Base-by-base conservation (phyloP, 1,140 invertebrate genomes). In the Geopemphigus sp. region DNA sequence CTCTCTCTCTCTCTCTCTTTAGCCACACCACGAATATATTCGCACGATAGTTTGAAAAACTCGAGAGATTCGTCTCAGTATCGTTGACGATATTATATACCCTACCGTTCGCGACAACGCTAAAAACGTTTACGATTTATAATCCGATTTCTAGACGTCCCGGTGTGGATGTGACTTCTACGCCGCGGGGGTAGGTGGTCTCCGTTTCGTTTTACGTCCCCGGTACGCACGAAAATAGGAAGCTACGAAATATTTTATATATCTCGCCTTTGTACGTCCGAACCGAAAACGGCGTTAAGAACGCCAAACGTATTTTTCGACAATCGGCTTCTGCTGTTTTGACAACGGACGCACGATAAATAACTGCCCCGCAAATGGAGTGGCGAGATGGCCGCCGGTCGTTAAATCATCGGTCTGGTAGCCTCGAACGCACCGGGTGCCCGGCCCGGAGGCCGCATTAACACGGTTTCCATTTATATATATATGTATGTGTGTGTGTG, bases 291-390 rank as follows among this genome's bases (percentile, higher is more conserved):
- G 8, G 32, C 39, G 29, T 64, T 64, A 22, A 45, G 45, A 66
- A 39, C n/a, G 32, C n/a, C 26, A 66, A 70, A 70, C 14, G 66
- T 70, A 26, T 70, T 24, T 50, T 24, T 22, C 39, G 29, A 19
- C 29, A 19, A n/a, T 50, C 66, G 66, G n/a, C 22, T 66, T 66
- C 45, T 50, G n/a, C 17, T 70, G 66, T 70, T 70, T 70, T 70
- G 66, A 70, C 66, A 70, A 70, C 66, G 66, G 66, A 68, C 8
- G 22, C 22, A 10, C 66, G 22, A 70, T 70, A 70, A 70, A 70
- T 70, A 50, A 70, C 22, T 14, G 2, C 61, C 22, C 64, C 47
- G 47, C 22, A 45, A 70, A 68, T 26, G n/a, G 11, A 68, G 39
- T 47, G 39, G 64, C n/a, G n/a, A n/a, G n/a, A n/a, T n/a, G n/a